Percentiles rank a stretch among this genome's conserved stretches.
Evolutionary conservation across 2,888 invertebrate species (phyloP).

Genomic region (Pterostichus niger): DNA sequence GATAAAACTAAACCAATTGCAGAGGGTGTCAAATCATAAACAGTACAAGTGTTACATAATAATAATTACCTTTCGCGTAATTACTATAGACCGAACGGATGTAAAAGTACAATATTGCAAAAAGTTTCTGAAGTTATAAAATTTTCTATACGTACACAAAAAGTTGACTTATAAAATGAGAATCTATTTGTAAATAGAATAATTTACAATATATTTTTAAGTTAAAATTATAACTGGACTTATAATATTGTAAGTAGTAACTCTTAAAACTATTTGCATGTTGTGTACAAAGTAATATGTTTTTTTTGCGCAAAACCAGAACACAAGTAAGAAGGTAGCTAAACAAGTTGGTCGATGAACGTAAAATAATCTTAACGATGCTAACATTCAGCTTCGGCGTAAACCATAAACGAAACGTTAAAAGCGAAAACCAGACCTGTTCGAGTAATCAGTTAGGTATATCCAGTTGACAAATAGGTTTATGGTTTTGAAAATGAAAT

Average conservation of each 20-base stretch:
- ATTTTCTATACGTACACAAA: slow-evolving; percentile 20
- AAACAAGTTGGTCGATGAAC: slow-evolving; percentile 43
- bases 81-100: slow-evolving; percentile 32
- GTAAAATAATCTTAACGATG: slow-evolving; percentile 38
- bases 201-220: no score
- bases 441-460: slow-evolving; percentile 39
- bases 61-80: slow-evolving; percentile 35
- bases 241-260: neutral
- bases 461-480: slow-evolving; percentile 51
- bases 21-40: slow-evolving; percentile 44
- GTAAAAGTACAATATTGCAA: slow-evolving; percentile 19
- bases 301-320: slow-evolving; percentile 47
- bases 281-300: slow-evolving; percentile 25
- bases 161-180: neutral
- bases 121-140: slow-evolving; percentile 33
- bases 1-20: slow-evolving; percentile 24
- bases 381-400: slow-evolving; percentile 22
- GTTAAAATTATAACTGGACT: no score
- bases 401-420: slow-evolving; percentile 5
- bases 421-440: slow-evolving; percentile 35
- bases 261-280: slow-evolving; percentile 28
- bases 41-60: slow-evolving; percentile 42
- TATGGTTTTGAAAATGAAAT: slow-evolving; percentile 46
- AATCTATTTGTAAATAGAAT: neutral
- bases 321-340: slow-evolving; percentile 40